These are phyloP conservation scores for Pinna nobilis DNA, from an alignment of 1,140 invertebrate genomes.

Conservation along the genomic window DNA sequence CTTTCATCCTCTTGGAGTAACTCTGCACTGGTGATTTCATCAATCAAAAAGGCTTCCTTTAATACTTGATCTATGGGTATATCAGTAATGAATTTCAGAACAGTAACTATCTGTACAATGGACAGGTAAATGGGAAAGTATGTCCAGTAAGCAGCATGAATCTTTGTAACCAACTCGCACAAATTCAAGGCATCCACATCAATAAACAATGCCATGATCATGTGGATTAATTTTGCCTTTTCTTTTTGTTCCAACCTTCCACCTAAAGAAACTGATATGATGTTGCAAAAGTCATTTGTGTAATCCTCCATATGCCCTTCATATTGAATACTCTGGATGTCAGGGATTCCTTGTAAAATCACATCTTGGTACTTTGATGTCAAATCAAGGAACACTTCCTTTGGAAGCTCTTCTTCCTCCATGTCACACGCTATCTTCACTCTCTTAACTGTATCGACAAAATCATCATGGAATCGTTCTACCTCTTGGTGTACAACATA, in stretches of 20 bases:
- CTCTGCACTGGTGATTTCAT: neutral
- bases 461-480: conserved; percentile 20
- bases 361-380: conserved; percentile 25
- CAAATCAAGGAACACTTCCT: conserved; percentile 4
- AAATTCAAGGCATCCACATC: neutral
- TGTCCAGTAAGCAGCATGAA: too few relatives aligned
- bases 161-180: too few relatives aligned
- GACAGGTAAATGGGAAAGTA: too few relatives aligned
- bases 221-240: conserved; percentile 9
- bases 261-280: neutral
- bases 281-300: conserved; percentile 30
- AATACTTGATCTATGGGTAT: neutral
- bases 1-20: neutral
- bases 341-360: conserved; percentile 10
- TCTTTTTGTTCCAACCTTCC: neutral
- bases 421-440: conserved; percentile 21
- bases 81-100: neutral
- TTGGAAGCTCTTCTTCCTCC: conserved; percentile 33
- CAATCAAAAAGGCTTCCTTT: neutral
- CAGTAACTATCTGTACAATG: neutral
- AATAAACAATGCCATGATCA: neutral
- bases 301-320: conserved; percentile 24
- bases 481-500: conserved; percentile 13
- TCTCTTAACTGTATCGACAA: conserved; percentile 26
- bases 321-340: conserved; percentile 18